Conservation (phyloP, 2,888 invertebrate species). For the Keiferia lycopersicella region DNA sequence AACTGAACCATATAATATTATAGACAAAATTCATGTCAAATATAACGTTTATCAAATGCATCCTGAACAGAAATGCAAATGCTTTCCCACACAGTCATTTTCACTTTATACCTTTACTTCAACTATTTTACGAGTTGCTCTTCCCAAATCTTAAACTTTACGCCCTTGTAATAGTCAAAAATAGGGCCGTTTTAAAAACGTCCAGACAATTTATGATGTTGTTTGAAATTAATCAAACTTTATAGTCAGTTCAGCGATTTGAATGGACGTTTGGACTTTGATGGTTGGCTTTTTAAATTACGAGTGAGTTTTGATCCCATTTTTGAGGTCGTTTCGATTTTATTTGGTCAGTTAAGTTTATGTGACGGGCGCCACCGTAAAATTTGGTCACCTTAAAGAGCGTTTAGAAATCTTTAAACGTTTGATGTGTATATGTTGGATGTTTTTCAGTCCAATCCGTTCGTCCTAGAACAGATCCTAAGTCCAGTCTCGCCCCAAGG, state of each 20-base stretch:
- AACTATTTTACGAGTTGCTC: slow-evolving; percentile 54
- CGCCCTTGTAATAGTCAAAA: slow-evolving; percentile 73
- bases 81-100: slow-evolving; percentile 42
- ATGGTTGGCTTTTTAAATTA: slow-evolving; percentile 62
- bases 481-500: too few relatives aligned
- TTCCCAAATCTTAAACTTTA: slow-evolving; percentile 57
- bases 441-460: too few relatives aligned
- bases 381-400: slow-evolving; percentile 29
- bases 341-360: slow-evolving; percentile 14
- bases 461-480: too few relatives aligned
- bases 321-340: slow-evolving; percentile 44
- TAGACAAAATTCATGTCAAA: too few relatives aligned
- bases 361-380: slow-evolving; percentile 48
- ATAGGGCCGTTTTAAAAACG: slow-evolving; percentile 70
- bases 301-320: slow-evolving; percentile 64
- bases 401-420: background rate
- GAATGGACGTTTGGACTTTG: slow-evolving; percentile 60
- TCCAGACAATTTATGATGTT: slow-evolving; percentile 66
- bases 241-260: slow-evolving; percentile 61
- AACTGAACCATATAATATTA: too few relatives aligned
- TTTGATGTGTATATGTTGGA: too few relatives aligned
- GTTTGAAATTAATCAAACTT: slow-evolving; percentile 64
- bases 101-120: slow-evolving; percentile 49
- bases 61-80: too few relatives aligned
- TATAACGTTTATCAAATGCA: too few relatives aligned